Conservation (phyloP, 2,113 vertebrate species). For the Isichthys henryi region DNA sequence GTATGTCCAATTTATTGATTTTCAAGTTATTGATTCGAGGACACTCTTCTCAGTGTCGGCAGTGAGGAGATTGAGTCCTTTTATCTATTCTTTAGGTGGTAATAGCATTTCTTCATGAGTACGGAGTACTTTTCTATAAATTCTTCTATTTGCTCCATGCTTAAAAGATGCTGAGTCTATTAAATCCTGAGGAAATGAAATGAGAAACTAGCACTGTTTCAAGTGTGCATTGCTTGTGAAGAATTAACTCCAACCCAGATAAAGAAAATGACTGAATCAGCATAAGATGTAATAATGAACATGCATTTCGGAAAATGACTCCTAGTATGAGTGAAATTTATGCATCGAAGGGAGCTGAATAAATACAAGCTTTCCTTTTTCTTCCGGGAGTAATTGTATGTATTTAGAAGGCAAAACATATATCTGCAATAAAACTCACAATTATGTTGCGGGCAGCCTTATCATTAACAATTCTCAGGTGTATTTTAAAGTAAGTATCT, state of each 20-base stretch:
- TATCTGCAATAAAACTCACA: slow-evolving; percentile 19
- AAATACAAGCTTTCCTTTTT: slow-evolving; percentile 19
- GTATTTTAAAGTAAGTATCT: slow-evolving; percentile 21
- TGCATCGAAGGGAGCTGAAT: slow-evolving; percentile 3
- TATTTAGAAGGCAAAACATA: slow-evolving; percentile 20
- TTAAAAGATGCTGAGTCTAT: neutral
- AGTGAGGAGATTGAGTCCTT: neutral
- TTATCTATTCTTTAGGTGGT: neutral
- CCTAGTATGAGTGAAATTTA: neutral
- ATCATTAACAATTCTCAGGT: slow-evolving; percentile 16
- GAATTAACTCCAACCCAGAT: neutral
- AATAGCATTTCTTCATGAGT: neutral
- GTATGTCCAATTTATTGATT: neutral
- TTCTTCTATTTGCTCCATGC: neutral
- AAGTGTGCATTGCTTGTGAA: neutral
- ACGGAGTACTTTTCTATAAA: neutral
- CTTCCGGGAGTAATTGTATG: slow-evolving; percentile 17
- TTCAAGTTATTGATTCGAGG: neutral
- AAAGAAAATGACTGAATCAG: neutral
- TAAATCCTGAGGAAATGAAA: neutral
- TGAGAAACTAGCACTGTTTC: neutral
- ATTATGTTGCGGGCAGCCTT: slow-evolving; percentile 12
- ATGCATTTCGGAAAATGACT: slow-evolving; percentile 8
- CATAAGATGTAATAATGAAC: neutral
- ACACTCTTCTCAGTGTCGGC: neutral